Conservation (phyloP, 2,797 vertebrate genomes). For the Coilia nasus region DNA sequence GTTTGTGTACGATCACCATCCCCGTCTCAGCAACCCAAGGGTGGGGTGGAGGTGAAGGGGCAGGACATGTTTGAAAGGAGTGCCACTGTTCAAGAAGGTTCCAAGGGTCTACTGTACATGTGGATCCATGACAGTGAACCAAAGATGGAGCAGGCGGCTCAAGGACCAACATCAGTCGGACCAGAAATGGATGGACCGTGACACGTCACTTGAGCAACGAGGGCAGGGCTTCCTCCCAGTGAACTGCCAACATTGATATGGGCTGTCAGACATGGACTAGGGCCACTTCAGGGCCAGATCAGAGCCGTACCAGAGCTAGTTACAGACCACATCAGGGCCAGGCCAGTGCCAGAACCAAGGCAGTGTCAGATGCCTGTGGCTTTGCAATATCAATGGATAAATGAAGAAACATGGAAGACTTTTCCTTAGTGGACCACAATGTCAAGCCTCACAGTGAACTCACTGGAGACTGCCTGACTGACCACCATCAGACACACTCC, state of each 20-base stretch:
- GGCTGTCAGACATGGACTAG: no score
- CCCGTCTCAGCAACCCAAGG: no score
- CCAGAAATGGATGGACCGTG: no score
- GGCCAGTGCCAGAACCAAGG: neutral
- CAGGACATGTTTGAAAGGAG: no score
- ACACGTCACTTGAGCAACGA: no score
- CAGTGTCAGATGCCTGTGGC: neutral
- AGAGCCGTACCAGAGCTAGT: neutral
- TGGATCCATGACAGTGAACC: no score
- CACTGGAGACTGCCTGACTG: neutral
- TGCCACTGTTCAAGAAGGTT: no score
- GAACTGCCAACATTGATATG: no score
- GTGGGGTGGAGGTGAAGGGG: no score
- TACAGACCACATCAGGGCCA: neutral
- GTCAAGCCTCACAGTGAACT: neutral
- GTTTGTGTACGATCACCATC: neutral
- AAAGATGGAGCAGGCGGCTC: neutral
- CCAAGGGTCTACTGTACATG: no score
- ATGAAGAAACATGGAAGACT: constrained; percentile 6
- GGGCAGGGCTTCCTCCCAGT: no score
- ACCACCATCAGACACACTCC: neutral
- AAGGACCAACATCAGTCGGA: neutral
- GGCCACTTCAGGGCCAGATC: neutral
- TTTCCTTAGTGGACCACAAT: neutral
- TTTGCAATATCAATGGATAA: neutral